A percentile compares a stretch with the other conserved stretches of the same genome.
Evolutionary conservation across 2,888 invertebrate species (phyloP).

Genomic region (Metallyticus violacea): DNA sequence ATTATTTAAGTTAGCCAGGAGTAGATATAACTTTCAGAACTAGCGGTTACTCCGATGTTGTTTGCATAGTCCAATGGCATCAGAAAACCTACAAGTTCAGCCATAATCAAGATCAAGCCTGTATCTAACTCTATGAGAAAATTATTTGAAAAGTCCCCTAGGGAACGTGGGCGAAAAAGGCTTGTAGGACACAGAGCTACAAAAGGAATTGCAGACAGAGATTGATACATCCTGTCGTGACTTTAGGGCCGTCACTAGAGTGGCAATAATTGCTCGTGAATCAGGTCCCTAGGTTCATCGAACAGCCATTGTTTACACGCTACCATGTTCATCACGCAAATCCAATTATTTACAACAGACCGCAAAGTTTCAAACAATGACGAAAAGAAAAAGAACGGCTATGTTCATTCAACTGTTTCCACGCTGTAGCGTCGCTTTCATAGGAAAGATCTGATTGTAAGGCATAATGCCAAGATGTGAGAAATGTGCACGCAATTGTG

Average conservation of each 20-base stretch:
- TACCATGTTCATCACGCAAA: conserved; percentile 18
- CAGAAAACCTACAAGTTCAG: not conserved
- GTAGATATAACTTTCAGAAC: too few relatives aligned
- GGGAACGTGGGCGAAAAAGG: not conserved
- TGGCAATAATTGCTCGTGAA: not conserved
- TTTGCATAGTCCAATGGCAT: not conserved
- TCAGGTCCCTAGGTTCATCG: not conserved
- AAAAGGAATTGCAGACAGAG: conserved; percentile 6
- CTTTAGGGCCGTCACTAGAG: not conserved
- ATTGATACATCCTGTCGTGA: conserved; percentile 17
- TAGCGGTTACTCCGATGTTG: too few relatives aligned
- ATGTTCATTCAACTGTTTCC: not conserved
- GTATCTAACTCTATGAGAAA: not conserved
- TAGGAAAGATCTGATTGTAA: too few relatives aligned
- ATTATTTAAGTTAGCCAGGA: too few relatives aligned
- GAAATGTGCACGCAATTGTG: not conserved
- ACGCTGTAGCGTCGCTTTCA: too few relatives aligned
- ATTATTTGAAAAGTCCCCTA: not conserved
- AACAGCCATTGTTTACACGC: conserved; percentile 20
- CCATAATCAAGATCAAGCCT: not conserved
- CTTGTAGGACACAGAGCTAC: not conserved
- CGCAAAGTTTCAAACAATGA: not conserved
- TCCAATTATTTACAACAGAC: not conserved
- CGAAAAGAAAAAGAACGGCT: not conserved
- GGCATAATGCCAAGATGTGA: not conserved